Evolutionary conservation across 2,797 vertebrate genomes (phyloP), one percentile per base, ranked within the genome.

Genomic region (Toxotes lorentzi): DNA sequence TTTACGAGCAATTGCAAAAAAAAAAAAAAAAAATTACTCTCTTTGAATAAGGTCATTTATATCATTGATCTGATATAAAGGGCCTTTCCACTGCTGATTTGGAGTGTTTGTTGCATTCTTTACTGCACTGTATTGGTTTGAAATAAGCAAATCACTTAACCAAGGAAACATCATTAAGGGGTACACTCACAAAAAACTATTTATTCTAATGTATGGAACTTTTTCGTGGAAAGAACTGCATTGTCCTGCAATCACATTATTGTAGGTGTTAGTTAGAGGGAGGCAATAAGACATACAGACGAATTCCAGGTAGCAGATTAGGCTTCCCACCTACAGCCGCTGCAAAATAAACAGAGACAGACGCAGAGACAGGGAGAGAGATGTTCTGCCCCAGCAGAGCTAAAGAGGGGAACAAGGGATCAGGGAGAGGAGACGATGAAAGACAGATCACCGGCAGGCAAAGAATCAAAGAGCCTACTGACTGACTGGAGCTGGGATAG

Each of bases 361-460:
- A 89, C 59, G 47, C 64, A 66, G 78, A 76, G 65, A 82, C 82
- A 76, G 77, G 34, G 82, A 68, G 79, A 76, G 83, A 62, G 79
- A 85, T 76, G 86, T 88, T 89, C 83, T 89, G 88, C 87, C 73
- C 85, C 82, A 67, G 88, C 81, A 77, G 75, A 91, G 86, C 70
- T 86, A 81, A 85, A 86, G 90, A 91, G 83, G 83, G 85, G 81
- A 93, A 86, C 88, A 86, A 86, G 90, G 90, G 91, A 92, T 93
- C 85, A 90, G 87, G 83, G 76, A 88, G 86, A 89, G 81, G 65
- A 88, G 85, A 89, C 63, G 88, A 93, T 94, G 92, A 95, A 92
- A 94, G 93, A 94, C 91, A 69, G 86, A 94, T 92, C 89, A 92
- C 90, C 85, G 76, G 86, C 90, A 93, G 93, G 89, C 91, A 93